Conservation (phyloP, 2,113 vertebrate genomes). For the Chloroceryle aenea region DNA sequence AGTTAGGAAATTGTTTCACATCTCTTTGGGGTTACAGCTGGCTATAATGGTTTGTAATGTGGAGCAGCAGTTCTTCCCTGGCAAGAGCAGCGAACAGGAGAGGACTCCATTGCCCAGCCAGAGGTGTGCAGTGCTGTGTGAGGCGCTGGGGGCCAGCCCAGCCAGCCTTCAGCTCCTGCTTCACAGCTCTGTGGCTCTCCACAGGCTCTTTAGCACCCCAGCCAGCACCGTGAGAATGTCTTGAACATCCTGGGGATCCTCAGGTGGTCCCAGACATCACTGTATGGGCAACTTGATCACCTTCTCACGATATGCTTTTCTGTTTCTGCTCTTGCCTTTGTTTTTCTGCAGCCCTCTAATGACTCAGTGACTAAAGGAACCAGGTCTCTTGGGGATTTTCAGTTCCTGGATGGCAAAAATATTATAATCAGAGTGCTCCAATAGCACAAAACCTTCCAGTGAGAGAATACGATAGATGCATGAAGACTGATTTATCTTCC, state of each 20-base stretch:
- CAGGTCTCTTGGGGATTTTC: neutral
- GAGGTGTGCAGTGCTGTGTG: fast-evolving
- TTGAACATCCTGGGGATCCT: neutral
- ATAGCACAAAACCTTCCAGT: neutral
- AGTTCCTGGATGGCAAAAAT: neutral
- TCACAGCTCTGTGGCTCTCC: neutral
- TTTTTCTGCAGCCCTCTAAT: neutral
- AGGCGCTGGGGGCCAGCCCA: neutral
- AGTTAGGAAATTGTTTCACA: neutral
- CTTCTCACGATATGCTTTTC: neutral
- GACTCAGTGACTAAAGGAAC: neutral
- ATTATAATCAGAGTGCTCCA: neutral
- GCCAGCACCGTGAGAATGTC: fast-evolving
- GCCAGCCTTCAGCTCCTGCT: neutral
- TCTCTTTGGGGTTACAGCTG: neutral
- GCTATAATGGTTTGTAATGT: neutral
- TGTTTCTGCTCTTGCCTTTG: neutral
- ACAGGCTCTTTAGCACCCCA: neutral
- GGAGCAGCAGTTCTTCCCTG: neutral
- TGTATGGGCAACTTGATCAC: neutral
- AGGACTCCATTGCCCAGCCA: neutral
- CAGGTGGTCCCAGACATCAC: neutral
- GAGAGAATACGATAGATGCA: neutral
- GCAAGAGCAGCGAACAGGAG: neutral
- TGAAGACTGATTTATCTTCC: neutral